Conservation (phyloP, 2,797 vertebrate genomes). For the Cryptoblepharus egeriae region DNA sequence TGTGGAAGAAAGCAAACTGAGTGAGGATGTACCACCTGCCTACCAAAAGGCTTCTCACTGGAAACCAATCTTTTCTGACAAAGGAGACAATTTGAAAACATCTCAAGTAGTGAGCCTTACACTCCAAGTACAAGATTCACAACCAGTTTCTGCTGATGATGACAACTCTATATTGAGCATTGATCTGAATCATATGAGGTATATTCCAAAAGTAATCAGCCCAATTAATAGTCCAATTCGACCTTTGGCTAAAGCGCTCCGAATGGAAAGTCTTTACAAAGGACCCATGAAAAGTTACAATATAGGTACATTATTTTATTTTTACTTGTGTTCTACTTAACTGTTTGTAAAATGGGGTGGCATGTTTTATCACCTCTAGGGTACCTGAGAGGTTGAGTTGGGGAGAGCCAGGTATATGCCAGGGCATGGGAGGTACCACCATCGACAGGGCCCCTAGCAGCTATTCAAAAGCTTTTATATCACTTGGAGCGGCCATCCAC, state of each 20-base stretch:
- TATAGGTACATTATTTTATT: constrained; percentile 81
- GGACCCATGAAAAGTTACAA: constrained; percentile 83
- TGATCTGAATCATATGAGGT: constrained; percentile 87
- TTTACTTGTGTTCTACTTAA: neutral
- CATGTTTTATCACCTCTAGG: neutral
- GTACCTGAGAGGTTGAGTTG: too few species aligned
- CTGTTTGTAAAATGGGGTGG: neutral
- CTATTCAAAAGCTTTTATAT: too few species aligned
- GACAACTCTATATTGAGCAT: constrained; percentile 92
- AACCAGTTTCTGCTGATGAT: constrained; percentile 78
- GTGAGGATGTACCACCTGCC: constrained; percentile 32
- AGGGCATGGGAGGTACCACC: too few species aligned
- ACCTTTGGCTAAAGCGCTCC: constrained; percentile 78
- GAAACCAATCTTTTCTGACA: constrained; percentile 68
- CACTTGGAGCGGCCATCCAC: too few species aligned
- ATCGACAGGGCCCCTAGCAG: too few species aligned
- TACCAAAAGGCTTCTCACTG: constrained; percentile 62
- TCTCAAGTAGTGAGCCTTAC: constrained; percentile 50
- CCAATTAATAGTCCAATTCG: constrained; percentile 92
- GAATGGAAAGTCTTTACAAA: constrained; percentile 77
- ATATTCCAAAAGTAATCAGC: constrained; percentile 91
- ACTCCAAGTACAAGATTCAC: constrained; percentile 62
- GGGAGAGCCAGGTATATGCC: too few species aligned
- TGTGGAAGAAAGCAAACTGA: constrained; percentile 17
- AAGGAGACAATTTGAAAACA: constrained; percentile 50